Evolutionary conservation across 2,797 vertebrate species (phyloP).

Genomic region (Lerista edwardsae): DNA sequence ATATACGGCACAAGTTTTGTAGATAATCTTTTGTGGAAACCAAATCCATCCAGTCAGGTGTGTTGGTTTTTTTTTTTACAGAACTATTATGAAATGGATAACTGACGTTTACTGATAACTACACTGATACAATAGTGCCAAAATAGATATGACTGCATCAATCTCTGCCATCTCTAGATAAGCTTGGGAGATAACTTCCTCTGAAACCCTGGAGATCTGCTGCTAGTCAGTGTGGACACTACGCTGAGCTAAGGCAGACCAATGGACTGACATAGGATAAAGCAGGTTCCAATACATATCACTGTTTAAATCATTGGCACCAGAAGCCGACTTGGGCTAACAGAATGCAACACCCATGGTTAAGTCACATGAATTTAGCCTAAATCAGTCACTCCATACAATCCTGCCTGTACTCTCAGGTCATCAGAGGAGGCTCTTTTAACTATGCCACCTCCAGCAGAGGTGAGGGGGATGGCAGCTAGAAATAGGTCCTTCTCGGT

Average conservation of each 20-base stretch:
- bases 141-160: neutral
- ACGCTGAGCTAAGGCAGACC: neutral
- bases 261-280: neutral
- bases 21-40: rapidly evolving
- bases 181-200: neutral
- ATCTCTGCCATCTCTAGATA: neutral
- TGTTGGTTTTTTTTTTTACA: rapidly evolving
- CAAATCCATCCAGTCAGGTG: neutral
- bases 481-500: no score
- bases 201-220: neutral
- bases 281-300: neutral
- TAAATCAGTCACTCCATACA: no score
- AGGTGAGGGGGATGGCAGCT: no score
- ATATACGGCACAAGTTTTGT: rapidly evolving
- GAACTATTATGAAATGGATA: neutral
- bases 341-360: neutral
- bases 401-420: no score
- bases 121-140: no score
- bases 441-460: no score
- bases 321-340: neutral
- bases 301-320: neutral
- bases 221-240: neutral
- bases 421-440: no score
- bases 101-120: neutral
- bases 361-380: neutral